phyloP scores from a whole-genome alignment of 2,888 invertebrate genomes.

The Pegoplata infirma region DNA sequence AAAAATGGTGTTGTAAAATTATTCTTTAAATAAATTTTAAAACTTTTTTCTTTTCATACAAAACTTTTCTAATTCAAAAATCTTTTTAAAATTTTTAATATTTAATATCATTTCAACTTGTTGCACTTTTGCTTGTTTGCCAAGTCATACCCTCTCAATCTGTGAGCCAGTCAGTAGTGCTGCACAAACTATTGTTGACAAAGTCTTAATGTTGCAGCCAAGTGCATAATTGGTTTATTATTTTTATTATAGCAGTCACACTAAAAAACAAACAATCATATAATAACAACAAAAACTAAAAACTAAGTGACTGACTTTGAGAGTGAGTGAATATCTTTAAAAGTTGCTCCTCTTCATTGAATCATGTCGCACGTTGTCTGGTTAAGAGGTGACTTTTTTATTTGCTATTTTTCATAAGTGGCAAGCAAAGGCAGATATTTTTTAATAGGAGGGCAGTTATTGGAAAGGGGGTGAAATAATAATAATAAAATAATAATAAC shows the following conservation, averaged over 20 bases:
- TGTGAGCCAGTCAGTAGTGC: not conserved
- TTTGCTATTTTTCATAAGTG: conserved; percentile 9
- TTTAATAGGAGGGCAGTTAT: not conserved
- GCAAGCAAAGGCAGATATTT: not conserved
- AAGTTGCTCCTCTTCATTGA: conserved; percentile 25
- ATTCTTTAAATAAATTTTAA: too few species aligned
- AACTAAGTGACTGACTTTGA: not conserved
- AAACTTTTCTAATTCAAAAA: too few species aligned
- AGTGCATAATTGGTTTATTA: conserved; percentile 76
- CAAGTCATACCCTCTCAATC: conserved; percentile 16
- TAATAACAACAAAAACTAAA: too few species aligned
- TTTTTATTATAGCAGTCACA: conserved; percentile 23
- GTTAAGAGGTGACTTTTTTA: conserved; percentile 8
- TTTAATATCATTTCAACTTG: not conserved
- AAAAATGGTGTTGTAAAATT: too few species aligned
- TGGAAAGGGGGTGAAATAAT: not conserved
- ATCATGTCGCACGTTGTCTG: conserved; percentile 39
- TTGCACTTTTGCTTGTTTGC: conserved; percentile 5
- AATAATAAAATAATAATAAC: too few species aligned
- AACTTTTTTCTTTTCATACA: too few species aligned
- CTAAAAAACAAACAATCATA: conserved; percentile 4
- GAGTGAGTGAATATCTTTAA: not conserved
- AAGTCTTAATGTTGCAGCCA: conserved; percentile 71
- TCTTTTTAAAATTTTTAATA: not conserved
- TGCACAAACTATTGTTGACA: conserved; percentile 36